phyloP scores from a whole-genome alignment of 2,113 vertebrate species.

The Bubo bubo region DNA sequence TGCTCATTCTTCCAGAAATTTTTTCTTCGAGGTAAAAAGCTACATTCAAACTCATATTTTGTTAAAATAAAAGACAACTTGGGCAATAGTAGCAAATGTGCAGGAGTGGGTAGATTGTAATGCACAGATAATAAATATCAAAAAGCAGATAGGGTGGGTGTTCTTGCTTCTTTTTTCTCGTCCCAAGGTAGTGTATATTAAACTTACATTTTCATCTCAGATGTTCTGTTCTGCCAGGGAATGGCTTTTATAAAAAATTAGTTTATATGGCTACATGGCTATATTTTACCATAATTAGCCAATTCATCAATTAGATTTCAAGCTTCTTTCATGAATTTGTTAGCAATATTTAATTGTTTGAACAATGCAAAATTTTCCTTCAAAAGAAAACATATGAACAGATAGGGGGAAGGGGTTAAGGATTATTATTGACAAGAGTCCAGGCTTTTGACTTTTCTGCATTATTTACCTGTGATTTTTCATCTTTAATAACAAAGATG shows the following conservation, averaged over 20 bases:
- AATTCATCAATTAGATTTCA: not conserved
- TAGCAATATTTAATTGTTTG: not conserved
- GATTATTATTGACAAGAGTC: not conserved
- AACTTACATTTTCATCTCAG: not conserved
- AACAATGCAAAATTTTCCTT: not conserved
- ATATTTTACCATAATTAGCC: not conserved
- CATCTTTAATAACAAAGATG: not conserved
- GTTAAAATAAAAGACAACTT: conserved; percentile 16
- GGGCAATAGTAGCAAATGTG: not conserved
- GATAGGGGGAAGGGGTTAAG: not conserved
- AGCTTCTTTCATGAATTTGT: not conserved
- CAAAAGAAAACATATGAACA: not conserved
- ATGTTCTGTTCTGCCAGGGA: not conserved
- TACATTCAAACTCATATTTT: not conserved
- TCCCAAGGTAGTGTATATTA: not conserved
- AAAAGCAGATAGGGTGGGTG: not conserved
- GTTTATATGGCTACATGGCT: not conserved
- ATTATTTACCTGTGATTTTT: conserved; percentile 4
- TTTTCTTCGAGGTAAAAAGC: conserved; percentile 6
- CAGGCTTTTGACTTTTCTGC: not conserved
- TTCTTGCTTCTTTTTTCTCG: not conserved
- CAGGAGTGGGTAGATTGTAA: not conserved
- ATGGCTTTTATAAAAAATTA: not conserved
- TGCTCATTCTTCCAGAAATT: conserved; percentile 3
- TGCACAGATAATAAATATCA: not conserved